A percentile compares a stretch with the other conserved stretches of the same genome.
phyloP scores from a whole-genome alignment of 2,797 vertebrate genomes.

The Tangara arthus region DNA sequence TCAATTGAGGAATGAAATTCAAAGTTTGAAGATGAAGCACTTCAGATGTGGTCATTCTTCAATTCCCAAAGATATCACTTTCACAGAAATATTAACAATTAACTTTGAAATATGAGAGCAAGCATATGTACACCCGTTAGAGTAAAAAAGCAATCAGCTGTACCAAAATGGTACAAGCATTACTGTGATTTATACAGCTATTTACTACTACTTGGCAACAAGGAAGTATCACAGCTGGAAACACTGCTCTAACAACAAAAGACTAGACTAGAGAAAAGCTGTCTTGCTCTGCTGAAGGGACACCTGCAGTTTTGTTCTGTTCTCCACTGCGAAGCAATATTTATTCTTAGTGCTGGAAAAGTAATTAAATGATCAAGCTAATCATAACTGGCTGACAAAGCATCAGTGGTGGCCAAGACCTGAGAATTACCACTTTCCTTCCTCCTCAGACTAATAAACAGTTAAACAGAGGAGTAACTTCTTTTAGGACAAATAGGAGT shows the following conservation, averaged over 20 bases:
- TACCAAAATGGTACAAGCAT: neutral
- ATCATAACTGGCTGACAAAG: slow-evolving; percentile 5
- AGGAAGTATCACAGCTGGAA: slow-evolving; percentile 40
- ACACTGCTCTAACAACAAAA: neutral
- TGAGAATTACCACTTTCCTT: slow-evolving; percentile 11
- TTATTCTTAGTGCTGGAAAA: slow-evolving; percentile 6
- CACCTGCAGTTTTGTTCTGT: slow-evolving; percentile 7
- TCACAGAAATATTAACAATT: slow-evolving; percentile 16
- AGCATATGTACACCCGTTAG: neutral
- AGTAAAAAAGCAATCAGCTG: neutral
- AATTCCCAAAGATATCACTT: neutral
- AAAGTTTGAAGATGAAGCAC: neutral
- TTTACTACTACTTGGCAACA: slow-evolving; percentile 44
- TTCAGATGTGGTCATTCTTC: neutral
- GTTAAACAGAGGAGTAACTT: neutral
- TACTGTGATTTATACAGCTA: slow-evolving; percentile 38
- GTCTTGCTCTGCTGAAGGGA: neutral
- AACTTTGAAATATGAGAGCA: slow-evolving; percentile 14
- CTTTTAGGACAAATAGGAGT: neutral
- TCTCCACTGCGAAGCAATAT: neutral
- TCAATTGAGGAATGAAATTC: neutral
- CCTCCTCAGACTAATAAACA: neutral
- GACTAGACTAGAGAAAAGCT: neutral
- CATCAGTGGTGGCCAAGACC: neutral
- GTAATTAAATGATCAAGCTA: slow-evolving; percentile 54